Evolutionary conservation across 1,140 invertebrate species (phyloP), one percentile per base, ranked within the genome.

Genomic region (Euura lappo): DNA sequence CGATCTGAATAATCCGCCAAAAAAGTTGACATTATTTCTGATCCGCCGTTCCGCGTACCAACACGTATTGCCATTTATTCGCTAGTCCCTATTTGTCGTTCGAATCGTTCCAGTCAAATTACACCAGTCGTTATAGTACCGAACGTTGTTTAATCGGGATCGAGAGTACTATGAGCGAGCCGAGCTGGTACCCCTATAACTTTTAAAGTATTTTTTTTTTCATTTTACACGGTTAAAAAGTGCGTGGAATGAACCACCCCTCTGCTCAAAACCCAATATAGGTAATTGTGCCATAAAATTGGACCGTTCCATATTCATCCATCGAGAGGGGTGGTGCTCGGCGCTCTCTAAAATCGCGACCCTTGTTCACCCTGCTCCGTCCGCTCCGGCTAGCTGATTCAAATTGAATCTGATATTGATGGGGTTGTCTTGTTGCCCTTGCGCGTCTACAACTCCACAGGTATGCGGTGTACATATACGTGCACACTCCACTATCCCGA

Each of bases 361-460:
- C 51, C 51, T 60, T 6, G 51, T 60, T 60, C 51, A 60, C 51
- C 13, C 28, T 28, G 28, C 28, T 28, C 28, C 28, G 28, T 28
- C 28, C 28, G 28, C 28, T 28, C 28, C 28, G 51, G 51, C 13
- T 60, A 60, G 13, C 51, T 11, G 44, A 42, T 44, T 60, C 74
- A 78, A 80, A 82, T 82, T 80, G 80, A 82, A 82, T 82, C 79
- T 79, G 80, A 82, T 81, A 82, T 82, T 82, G 80, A 82, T 81
- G 80, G 80, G 80, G 78, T 76, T 75, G 74, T 72, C 75, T 76
- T 81, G 80, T 80, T 80, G 77, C 75, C 73, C 72, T 70, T 80
- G 76, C 8, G 13, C 28, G 28, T 28, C 28, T 28, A 28, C 28
- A 28, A 28, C 28, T 28, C 28, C 28, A 28, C 28, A 42, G 45